Conservation (phyloP, 1,140 invertebrate species). For the Kradibia gibbosae region DNA sequence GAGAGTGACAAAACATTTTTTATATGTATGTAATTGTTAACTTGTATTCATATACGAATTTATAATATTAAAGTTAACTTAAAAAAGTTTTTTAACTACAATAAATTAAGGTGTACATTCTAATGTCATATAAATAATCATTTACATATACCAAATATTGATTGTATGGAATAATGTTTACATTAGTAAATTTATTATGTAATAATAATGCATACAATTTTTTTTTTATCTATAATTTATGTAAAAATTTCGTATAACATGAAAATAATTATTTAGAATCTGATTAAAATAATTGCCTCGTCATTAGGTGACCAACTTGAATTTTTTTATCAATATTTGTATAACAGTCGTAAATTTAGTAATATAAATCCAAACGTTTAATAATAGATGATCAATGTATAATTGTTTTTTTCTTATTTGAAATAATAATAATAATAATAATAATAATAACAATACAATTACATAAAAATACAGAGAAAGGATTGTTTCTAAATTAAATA, state of each 20-base stretch:
- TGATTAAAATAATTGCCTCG: not conserved
- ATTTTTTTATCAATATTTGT: not conserved
- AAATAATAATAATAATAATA: no score
- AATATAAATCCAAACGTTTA: no score
- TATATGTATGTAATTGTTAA: no score
- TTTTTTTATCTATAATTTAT: constrained; percentile 19
- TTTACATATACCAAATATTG: constrained; percentile 2
- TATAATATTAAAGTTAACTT: not conserved
- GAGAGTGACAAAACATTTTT: no score
- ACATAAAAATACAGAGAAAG: no score
- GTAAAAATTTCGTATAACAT: no score
- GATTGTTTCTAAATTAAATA: no score
- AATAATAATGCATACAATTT: not conserved
- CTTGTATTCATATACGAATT: not conserved
- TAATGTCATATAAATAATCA: not conserved
- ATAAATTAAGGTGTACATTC: not conserved
- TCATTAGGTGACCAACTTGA: not conserved
- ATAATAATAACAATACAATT: no score
- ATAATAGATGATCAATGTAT: no score
- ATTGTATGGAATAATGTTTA: constrained; percentile 9
- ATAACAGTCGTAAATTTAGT: no score
- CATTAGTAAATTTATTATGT: not conserved
- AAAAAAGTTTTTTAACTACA: not conserved
- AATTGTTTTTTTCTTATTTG: no score
- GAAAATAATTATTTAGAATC: not conserved